phyloP scores from a whole-genome alignment of 2,888 invertebrate genomes.

The Leptopterna dolabrata region DNA sequence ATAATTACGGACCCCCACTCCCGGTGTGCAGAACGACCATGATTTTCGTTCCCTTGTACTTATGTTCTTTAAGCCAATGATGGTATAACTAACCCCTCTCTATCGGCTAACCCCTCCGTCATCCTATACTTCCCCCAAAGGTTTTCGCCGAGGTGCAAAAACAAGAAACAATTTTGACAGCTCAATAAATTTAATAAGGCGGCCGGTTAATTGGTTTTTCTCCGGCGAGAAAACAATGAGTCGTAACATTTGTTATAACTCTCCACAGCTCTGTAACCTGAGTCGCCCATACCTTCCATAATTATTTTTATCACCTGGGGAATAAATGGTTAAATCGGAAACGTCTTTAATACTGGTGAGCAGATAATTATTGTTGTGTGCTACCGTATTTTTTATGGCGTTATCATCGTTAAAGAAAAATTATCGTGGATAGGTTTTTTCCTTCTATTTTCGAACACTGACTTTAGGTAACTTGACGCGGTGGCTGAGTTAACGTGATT shows the following conservation, averaged over 20 bases:
- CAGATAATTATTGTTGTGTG: background rate
- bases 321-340: constrained; percentile 11
- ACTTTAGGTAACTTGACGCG: background rate
- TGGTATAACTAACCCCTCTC: background rate
- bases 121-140: background rate
- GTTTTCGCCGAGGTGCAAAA: background rate
- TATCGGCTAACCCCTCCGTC: background rate
- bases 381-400: background rate
- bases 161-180: background rate
- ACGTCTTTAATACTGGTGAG: background rate
- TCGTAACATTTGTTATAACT: background rate
- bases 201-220: background rate
- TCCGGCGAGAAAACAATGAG: background rate
- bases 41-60: background rate
- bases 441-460: background rate
- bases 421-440: background rate
- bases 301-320: background rate
- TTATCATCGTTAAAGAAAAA: background rate
- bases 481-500: background rate
- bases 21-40: background rate
- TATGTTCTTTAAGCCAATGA: background rate
- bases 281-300: background rate
- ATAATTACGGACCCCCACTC: background rate
- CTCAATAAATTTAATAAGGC: background rate
- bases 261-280: background rate